These are phyloP conservation scores for Ancistrus triradiatus DNA, from an alignment of 2,113 vertebrate species.

Conservation along the genomic window DNA sequence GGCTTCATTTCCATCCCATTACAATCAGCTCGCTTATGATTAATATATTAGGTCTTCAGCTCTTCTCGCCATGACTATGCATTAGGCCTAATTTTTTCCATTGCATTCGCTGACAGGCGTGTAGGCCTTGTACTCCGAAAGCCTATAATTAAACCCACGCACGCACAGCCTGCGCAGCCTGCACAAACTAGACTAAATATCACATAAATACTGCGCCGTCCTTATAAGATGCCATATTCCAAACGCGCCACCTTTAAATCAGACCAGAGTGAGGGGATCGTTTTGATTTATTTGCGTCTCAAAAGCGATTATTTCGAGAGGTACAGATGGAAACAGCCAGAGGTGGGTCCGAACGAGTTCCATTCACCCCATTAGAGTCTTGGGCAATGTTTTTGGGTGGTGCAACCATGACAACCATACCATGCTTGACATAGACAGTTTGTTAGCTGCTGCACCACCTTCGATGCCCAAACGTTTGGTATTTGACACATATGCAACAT, in stretches of 20 bases:
- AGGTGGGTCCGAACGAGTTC: too few species aligned
- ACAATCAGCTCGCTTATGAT: constrained; percentile 28
- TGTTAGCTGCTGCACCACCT: too few species aligned
- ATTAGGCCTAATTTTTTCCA: constrained; percentile 31
- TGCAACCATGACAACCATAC: too few species aligned
- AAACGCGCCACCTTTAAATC: not conserved
- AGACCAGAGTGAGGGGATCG: constrained; percentile 9
- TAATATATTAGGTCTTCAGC: constrained; percentile 24
- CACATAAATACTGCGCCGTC: constrained; percentile 24
- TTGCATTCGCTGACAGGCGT: constrained; percentile 22
- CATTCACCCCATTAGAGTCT: too few species aligned
- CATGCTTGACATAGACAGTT: too few species aligned
- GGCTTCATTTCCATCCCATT: constrained; percentile 29
- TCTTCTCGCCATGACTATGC: constrained; percentile 27
- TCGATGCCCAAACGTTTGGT: too few species aligned
- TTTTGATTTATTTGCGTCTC: constrained; percentile 20
- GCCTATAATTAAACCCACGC: constrained; percentile 31
- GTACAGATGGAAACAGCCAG: too few species aligned
- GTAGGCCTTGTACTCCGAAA: constrained; percentile 13
- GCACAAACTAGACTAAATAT: constrained; percentile 38
- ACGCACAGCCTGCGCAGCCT: constrained; percentile 32
- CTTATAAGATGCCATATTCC: constrained; percentile 24
- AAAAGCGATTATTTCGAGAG: too few species aligned
- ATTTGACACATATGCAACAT: too few species aligned
- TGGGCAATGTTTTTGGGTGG: too few species aligned